phyloP scores from a whole-genome alignment of 2,113 vertebrate species.

The Gymnocephalus cernua region DNA sequence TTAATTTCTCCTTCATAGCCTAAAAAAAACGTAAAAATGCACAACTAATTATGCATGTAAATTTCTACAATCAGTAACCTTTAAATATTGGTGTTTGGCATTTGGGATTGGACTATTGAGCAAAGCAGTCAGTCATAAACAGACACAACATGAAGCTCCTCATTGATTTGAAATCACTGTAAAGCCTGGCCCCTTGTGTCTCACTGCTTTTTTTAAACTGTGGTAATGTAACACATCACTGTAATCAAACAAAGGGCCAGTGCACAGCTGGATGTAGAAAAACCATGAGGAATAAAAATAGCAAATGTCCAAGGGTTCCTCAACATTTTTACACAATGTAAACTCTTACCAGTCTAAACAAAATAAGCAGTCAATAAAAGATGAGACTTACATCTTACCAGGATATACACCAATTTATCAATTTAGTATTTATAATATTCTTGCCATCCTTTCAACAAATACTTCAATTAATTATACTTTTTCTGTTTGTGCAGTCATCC shows the following conservation, averaged over 20 bases:
- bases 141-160: slow-evolving; percentile 8
- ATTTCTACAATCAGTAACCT: not conserved
- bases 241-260: slow-evolving; percentile 20
- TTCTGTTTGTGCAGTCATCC: not conserved
- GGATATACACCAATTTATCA: not conserved
- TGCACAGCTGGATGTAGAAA: not conserved
- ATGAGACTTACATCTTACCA: not conserved
- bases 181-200: slow-evolving; percentile 30
- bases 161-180: slow-evolving; percentile 49
- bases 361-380: not conserved
- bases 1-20: not conserved
- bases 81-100: not conserved
- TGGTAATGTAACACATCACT: slow-evolving; percentile 27
- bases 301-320: not conserved
- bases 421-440: not conserved
- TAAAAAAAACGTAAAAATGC: not conserved
- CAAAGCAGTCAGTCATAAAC: slow-evolving; percentile 18
- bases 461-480: not conserved
- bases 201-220: slow-evolving; percentile 38
- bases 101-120: not conserved
- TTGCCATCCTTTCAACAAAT: not conserved
- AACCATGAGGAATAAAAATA: not conserved
- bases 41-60: not conserved
- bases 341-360: not conserved
- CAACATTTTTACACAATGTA: not conserved